Conservation (phyloP, 2,797 vertebrate genomes). For the Chrysolophus pictus region DNA sequence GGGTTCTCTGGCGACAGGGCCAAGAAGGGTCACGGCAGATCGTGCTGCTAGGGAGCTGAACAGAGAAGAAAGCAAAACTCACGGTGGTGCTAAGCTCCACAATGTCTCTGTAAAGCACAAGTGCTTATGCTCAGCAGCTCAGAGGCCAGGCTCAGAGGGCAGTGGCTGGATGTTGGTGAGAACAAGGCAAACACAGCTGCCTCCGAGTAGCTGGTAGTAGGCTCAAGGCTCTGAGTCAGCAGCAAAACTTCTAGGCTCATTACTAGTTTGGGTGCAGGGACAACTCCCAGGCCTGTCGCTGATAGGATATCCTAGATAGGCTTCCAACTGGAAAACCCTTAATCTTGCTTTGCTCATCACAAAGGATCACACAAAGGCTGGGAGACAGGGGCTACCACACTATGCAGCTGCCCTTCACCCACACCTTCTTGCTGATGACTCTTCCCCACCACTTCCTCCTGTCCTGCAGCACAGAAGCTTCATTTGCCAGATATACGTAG, state of each 20-base stretch:
- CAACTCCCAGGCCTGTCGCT: neutral
- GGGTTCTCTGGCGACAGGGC: neutral
- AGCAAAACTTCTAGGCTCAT: neutral
- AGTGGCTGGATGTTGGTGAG: neutral
- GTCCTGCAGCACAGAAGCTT: neutral
- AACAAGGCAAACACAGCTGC: neutral
- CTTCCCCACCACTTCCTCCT: neutral
- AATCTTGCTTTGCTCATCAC: neutral
- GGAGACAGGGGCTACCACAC: neutral
- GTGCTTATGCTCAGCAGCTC: neutral
- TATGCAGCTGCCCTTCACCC: accelerated
- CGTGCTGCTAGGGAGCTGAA: neutral
- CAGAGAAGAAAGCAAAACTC: neutral
- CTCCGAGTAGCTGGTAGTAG: neutral
- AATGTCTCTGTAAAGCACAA: neutral
- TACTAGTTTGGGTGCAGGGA: neutral
- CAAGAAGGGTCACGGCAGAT: neutral
- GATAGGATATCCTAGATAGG: neutral
- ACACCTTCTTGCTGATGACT: neutral
- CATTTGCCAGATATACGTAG: neutral
- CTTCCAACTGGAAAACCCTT: neutral
- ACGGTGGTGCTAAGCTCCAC: neutral
- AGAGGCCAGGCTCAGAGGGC: neutral
- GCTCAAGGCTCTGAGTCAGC: neutral
- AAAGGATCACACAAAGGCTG: neutral